phyloP scores from a whole-genome alignment of 2,113 vertebrate genomes.

The Carassius carassius region DNA sequence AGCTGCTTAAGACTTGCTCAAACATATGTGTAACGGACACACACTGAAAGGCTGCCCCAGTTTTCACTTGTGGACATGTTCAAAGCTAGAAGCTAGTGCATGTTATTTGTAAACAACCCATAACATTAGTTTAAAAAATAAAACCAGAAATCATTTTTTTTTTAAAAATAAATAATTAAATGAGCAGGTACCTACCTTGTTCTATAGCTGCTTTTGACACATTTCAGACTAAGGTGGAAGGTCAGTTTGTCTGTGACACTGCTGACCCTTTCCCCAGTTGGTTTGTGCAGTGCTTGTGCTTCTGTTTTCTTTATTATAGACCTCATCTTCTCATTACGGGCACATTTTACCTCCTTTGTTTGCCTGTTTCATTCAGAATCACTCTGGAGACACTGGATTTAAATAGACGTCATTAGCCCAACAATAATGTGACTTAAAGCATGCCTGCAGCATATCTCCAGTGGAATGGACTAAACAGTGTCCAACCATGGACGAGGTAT shows the following conservation, averaged over 20 bases:
- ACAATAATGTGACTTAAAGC: slow-evolving; percentile 33
- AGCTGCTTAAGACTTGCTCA: background rate
- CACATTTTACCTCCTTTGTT: slow-evolving; percentile 46
- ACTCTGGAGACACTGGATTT: slow-evolving; percentile 28
- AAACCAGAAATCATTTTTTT: too few relatives aligned
- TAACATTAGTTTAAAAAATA: too few relatives aligned
- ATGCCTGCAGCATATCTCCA: slow-evolving; percentile 31
- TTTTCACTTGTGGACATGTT: slow-evolving; percentile 1
- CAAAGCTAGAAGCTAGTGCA: background rate
- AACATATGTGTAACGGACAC: background rate
- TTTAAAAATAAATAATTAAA: too few relatives aligned
- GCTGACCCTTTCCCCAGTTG: background rate
- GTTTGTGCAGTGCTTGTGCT: background rate
- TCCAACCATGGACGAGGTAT: too few relatives aligned
- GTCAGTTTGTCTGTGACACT: background rate
- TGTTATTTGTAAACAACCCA: background rate
- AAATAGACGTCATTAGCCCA: slow-evolving; percentile 49
- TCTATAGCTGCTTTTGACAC: background rate
- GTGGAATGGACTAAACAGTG: background rate
- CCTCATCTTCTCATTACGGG: slow-evolving; percentile 22
- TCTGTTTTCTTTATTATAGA: slow-evolving; percentile 21
- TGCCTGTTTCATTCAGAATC: slow-evolving; percentile 25
- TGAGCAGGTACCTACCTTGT: background rate
- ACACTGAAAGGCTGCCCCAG: background rate
- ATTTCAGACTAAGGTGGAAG: background rate